Conservation (phyloP, 2,113 vertebrate genomes). For the Cephalopholis sonnerati region DNA sequence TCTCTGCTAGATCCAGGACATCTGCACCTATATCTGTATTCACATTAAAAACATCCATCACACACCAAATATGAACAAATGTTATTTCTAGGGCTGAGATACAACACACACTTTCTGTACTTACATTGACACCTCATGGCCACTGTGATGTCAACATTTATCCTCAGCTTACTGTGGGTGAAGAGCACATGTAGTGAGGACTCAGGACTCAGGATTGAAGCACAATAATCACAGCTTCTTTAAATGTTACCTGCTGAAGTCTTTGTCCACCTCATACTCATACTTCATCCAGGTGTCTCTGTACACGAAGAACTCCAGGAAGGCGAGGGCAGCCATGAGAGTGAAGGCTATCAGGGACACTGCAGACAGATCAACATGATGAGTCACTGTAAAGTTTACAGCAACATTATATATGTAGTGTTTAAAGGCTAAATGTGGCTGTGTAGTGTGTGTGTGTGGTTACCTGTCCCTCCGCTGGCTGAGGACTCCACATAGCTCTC, state of each 20-base stretch:
- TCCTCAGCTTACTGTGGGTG: constrained; percentile 92
- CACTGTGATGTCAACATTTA: constrained; percentile 98
- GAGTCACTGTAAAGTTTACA: background rate
- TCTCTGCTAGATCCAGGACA: constrained; percentile 97
- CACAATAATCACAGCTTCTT: background rate
- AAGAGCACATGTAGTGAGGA: constrained; percentile 42
- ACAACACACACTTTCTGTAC: constrained; percentile 74
- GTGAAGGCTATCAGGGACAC: constrained; percentile 96
- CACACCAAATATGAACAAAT: background rate
- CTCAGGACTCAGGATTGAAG: background rate
- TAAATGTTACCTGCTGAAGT: constrained; percentile 90
- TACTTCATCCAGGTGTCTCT: constrained; percentile 98
- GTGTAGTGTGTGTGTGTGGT: too few species aligned
- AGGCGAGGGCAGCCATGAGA: constrained; percentile 91
- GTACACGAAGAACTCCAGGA: constrained; percentile 98
- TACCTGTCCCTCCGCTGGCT: constrained; percentile 84
- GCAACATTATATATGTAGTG: too few species aligned
- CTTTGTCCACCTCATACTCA: constrained; percentile 98
- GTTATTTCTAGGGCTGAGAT: background rate
- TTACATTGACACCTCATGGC: constrained; percentile 99
- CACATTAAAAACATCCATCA: background rate
- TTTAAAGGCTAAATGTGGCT: background rate
- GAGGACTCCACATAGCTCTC: constrained; percentile 97
- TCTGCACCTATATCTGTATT: constrained; percentile 94
- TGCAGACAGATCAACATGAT: constrained; percentile 59